Percentiles rank a stretch among this genome's conserved stretches.
Conservation (phyloP, 2,888 invertebrate genomes). For the Nasonovia ribisnigri region DNA sequence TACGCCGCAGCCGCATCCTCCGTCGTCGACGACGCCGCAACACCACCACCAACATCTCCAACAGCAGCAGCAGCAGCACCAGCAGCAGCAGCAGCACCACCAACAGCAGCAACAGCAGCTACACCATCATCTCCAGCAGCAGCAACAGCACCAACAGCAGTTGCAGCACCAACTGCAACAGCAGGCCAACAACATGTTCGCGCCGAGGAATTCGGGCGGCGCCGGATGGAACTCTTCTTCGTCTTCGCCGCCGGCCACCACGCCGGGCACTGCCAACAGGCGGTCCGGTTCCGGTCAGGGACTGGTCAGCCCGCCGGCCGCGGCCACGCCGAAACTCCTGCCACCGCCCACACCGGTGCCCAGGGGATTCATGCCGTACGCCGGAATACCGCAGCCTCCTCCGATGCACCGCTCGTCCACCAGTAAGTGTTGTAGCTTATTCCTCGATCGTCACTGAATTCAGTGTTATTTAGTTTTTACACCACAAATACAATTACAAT, state of each 20-base stretch:
- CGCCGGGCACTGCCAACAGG: slow-evolving; percentile 69
- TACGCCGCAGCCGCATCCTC: slow-evolving; percentile 67
- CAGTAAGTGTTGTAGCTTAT: slow-evolving; percentile 11
- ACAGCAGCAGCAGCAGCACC: slow-evolving; percentile 63
- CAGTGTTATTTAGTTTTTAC: too few species aligned
- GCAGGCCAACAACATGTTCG: slow-evolving; percentile 68
- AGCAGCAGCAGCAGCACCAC: slow-evolving; percentile 69
- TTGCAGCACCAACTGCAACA: slow-evolving; percentile 24
- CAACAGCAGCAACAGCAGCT: slow-evolving; percentile 64
- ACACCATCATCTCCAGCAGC: slow-evolving; percentile 18
- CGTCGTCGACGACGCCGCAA: slow-evolving; percentile 68
- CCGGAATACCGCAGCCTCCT: slow-evolving; percentile 75
- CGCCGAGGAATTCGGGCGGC: slow-evolving; percentile 63
- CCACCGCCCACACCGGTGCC: slow-evolving; percentile 76
- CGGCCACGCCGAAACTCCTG: slow-evolving; percentile 74
- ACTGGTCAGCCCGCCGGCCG: slow-evolving; percentile 73
- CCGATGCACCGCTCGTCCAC: slow-evolving; percentile 67
- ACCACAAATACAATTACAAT: too few species aligned
- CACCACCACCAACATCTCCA: slow-evolving; percentile 68
- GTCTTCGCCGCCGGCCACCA: slow-evolving; percentile 70
- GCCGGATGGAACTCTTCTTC: slow-evolving; percentile 70
- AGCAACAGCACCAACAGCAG: slow-evolving; percentile 58
- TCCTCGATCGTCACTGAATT: not conserved
- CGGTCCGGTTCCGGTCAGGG: slow-evolving; percentile 68
- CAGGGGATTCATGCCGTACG: slow-evolving; percentile 74